phyloP scores from a whole-genome alignment of 37 sponge, comb jelly and placozoan species.

The Dysidea cf. avara region DNA sequence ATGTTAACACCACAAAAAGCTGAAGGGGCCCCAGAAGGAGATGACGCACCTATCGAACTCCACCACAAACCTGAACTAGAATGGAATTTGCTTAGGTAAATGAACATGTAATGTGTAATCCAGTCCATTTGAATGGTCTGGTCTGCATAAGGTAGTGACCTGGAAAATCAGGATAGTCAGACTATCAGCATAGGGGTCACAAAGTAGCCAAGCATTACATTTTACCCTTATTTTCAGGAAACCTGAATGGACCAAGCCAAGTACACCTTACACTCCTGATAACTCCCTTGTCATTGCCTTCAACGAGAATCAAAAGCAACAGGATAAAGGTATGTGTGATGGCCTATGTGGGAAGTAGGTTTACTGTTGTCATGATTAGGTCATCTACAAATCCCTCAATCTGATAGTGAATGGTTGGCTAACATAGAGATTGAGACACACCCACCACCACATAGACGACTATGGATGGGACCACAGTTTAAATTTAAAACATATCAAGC shows the following conservation, averaged over 20 bases:
- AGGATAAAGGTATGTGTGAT: neutral
- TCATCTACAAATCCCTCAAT: neutral
- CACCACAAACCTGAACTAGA: slow-evolving; percentile 37
- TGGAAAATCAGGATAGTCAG: too few species aligned
- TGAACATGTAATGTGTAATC: neutral
- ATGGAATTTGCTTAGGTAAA: slow-evolving; percentile 74
- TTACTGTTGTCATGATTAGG: too few species aligned
- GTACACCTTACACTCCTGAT: slow-evolving; percentile 26
- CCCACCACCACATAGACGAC: slow-evolving; percentile 82
- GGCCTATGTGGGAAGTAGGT: neutral
- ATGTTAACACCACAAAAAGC: slow-evolving; percentile 36
- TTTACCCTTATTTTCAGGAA: too few species aligned
- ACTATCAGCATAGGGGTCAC: too few species aligned
- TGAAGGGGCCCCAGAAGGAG: slow-evolving; percentile 40
- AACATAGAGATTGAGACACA: slow-evolving; percentile 90
- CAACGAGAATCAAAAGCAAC: slow-evolving; percentile 10
- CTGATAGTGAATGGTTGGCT: slow-evolving; percentile 78
- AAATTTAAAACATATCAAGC: slow-evolving; percentile 85
- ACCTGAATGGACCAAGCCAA: too few species aligned
- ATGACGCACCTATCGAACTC: slow-evolving; percentile 76
- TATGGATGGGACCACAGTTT: slow-evolving; percentile 99
- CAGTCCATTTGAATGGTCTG: neutral
- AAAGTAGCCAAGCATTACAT: too few species aligned
- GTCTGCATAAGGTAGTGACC: too few species aligned
- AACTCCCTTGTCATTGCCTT: slow-evolving; percentile 48